Evolutionary conservation across 2,797 vertebrate species (phyloP), one percentile per base, ranked within the genome.

Genomic region (Oreochromis grahami): DNA sequence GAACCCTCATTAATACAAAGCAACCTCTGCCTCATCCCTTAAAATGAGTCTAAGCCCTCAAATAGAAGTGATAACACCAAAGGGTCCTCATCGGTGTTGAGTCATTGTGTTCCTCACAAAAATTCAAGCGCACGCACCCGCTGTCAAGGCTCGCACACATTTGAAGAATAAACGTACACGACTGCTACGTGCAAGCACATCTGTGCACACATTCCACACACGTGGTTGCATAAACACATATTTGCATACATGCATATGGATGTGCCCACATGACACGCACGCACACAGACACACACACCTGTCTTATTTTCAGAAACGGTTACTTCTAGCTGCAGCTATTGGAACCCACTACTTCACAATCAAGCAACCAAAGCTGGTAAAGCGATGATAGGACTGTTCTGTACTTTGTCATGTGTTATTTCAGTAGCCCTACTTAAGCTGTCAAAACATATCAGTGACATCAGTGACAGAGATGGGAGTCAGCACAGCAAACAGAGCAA

Each of bases 211-310:
- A 84, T 17, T 15, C 56, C 51, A 2, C 78, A 56, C 78, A 52
- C 55, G 78, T 5, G 21, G 29, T 56, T 76, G 55, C 52, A 53
- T 86, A 77, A 53, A 43, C 81, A 24, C 76, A 29, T n/a, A 79
- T 79, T 78, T 74, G 58, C 82, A 86, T 85, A 68, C 85, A 82
- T 77, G 76, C 78, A 80, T 85, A 77, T 78, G 76, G 63, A 86
- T 86, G 68, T 70, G 21, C 13, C 38, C 29, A 53, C 12, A 51
- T 72, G 65, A 13, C 48, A 21, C 41, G 24, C 77, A 77, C 19
- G 9, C 34, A 43, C 65, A 70, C 65, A 53, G 36, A 68, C 78
- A 80, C 78, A 60, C 38, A 76, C 51, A 24, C 24, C 58, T 12
- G 58, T 78, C 9, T 82, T 36, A 53, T 58, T 74, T 81, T 14